phyloP scores from a whole-genome alignment of 2,113 vertebrate species.

The Callopanchax toddi region DNA sequence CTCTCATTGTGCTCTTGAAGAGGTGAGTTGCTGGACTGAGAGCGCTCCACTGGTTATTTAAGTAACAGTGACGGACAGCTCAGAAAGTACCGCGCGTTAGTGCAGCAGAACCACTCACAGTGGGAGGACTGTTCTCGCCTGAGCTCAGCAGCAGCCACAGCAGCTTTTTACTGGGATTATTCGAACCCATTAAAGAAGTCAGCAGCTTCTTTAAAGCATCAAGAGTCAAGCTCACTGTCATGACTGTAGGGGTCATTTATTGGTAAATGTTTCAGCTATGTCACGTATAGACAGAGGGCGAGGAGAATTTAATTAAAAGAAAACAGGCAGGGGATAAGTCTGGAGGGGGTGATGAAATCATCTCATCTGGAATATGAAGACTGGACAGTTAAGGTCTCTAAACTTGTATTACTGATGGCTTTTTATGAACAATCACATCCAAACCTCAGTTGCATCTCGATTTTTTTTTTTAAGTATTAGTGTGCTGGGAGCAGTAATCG shows the following conservation, averaged over 20 bases:
- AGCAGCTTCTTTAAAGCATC: constrained; percentile 7
- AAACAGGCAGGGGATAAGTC: constrained; percentile 11
- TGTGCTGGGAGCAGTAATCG: background rate
- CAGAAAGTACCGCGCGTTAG: constrained; percentile 47
- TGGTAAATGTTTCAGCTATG: constrained; percentile 15
- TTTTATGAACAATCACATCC: constrained; percentile 1
- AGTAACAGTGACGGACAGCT: constrained; percentile 53
- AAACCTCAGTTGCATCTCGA: background rate
- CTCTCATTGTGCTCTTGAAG: constrained; percentile 51
- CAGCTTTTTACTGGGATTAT: constrained; percentile 56
- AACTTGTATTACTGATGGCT: background rate
- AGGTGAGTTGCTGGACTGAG: constrained; percentile 30
- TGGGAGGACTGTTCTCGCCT: constrained; percentile 53
- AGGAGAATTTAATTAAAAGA: constrained; percentile 31
- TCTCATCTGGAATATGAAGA: background rate
- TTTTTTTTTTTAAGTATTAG: background rate
- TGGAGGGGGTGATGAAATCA: constrained; percentile 9
- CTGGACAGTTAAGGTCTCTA: background rate
- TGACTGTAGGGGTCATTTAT: constrained; percentile 24
- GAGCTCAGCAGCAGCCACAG: constrained; percentile 38
- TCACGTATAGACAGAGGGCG: background rate
- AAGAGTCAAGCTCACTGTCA: constrained; percentile 30
- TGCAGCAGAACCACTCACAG: constrained; percentile 58
- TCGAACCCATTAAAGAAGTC: constrained; percentile 45
- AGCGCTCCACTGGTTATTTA: constrained; percentile 49